Evolutionary conservation across 2,888 invertebrate species (phyloP).

Genomic region (Cerastoderma edule): DNA sequence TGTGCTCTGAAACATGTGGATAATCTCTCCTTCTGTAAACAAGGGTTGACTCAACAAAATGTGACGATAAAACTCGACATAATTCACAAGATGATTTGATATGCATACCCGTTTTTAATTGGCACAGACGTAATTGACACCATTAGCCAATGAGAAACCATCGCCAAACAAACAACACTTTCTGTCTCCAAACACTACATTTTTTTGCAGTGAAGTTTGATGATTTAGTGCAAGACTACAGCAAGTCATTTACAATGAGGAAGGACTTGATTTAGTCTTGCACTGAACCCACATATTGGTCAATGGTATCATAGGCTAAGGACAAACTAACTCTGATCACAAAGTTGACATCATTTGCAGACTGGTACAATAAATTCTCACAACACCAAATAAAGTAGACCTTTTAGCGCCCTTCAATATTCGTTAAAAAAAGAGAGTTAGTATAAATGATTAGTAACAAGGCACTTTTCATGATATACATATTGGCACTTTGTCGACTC

Average conservation of each 20-base stretch:
- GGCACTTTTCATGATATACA: conserved; percentile 50
- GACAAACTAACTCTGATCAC: conserved; percentile 14
- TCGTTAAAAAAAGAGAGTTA: conserved; percentile 21
- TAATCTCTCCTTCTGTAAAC: too few relatives aligned
- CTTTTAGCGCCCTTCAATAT: conserved; percentile 29
- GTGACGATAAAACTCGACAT: too few relatives aligned
- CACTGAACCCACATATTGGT: not conserved
- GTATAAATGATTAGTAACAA: conserved; percentile 49
- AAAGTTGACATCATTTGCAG: conserved; percentile 3
- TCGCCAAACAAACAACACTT: too few relatives aligned
- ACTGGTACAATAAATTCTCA: conserved; percentile 5
- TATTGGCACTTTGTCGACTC: conserved; percentile 54
- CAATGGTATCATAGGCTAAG: not conserved
- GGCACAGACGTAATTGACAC: too few relatives aligned
- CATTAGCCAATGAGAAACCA: too few relatives aligned
- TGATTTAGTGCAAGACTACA: too few relatives aligned
- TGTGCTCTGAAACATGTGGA: too few relatives aligned
- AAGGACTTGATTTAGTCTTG: not conserved
- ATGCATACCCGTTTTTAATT: too few relatives aligned
- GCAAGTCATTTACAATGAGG: not conserved
- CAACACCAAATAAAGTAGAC: conserved; percentile 5
- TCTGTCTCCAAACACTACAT: too few relatives aligned
- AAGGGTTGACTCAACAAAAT: too few relatives aligned
- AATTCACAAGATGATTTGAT: too few relatives aligned
- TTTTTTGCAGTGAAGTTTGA: too few relatives aligned